Evolutionary conservation across 2,888 invertebrate species (phyloP).

Genomic region (Caenorhabditis afra): DNA sequence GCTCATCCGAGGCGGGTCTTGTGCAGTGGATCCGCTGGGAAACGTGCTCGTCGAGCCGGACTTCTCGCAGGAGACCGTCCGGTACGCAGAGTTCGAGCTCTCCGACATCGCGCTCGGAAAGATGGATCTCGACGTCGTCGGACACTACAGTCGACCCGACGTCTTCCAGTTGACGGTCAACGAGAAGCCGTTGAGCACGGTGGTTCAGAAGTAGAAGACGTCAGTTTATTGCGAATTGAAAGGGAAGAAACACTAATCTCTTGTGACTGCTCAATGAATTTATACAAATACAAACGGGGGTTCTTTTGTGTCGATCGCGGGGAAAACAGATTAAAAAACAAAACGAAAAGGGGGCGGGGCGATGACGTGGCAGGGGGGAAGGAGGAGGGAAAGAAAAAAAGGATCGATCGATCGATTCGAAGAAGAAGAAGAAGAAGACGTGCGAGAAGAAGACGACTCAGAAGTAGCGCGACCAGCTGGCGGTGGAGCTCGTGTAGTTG

Average conservation of each 20-base stretch:
- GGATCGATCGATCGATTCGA: constrained; percentile 44
- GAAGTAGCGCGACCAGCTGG: constrained; percentile 66
- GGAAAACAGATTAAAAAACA: background rate
- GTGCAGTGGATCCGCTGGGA: constrained; percentile 76
- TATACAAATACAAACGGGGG: constrained; percentile 28
- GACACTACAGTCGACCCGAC: constrained; percentile 73
- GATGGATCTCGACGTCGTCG: constrained; percentile 72
- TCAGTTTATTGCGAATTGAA: background rate
- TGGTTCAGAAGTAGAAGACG: constrained; percentile 26
- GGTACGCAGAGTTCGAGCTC: constrained; percentile 66
- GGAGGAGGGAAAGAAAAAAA: background rate
- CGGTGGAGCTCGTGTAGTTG: constrained; percentile 67
- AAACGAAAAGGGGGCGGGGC: constrained; percentile 5
- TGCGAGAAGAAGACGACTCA: constrained; percentile 31
- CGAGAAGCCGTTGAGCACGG: constrained; percentile 55
- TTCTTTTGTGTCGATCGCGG: constrained; percentile 44
- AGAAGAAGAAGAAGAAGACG: constrained; percentile 20
- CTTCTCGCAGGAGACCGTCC: constrained; percentile 62
- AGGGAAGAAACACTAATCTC: constrained; percentile 2
- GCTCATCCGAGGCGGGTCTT: constrained; percentile 76
- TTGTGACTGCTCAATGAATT: constrained; percentile 15
- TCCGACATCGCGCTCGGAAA: constrained; percentile 65
- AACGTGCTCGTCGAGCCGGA: constrained; percentile 74
- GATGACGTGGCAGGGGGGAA: constrained; percentile 42
- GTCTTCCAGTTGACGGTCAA: constrained; percentile 70